Evolutionary conservation across 2,888 invertebrate genomes (phyloP).

Genomic region (Ennomos erosarius): DNA sequence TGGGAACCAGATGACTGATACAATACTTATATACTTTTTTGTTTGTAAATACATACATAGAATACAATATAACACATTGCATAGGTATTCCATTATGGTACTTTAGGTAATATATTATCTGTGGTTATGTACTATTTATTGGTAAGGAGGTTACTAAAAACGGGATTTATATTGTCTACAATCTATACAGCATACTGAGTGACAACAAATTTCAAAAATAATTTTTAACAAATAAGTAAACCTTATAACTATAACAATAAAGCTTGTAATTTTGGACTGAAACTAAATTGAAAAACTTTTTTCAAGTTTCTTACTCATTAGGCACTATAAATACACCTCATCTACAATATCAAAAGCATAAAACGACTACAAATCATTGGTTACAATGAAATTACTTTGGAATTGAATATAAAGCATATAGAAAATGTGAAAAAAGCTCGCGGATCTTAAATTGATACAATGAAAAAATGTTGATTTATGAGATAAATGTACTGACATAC

Average conservation of each 20-base stretch:
- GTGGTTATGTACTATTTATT: no score
- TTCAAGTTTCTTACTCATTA: background rate
- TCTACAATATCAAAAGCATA: conserved; percentile 2
- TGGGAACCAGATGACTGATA: no score
- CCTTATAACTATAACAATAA: conserved; percentile 16
- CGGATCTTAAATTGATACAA: background rate
- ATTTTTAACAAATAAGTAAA: conserved; percentile 3
- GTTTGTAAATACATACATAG: no score
- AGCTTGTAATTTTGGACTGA: conserved; percentile 21
- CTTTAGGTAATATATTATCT: no score
- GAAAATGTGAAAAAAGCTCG: background rate
- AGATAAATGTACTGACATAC: background rate
- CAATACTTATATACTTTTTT: no score
- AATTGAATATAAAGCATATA: background rate
- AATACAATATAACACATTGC: no score
- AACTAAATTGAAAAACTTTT: conserved; percentile 12
- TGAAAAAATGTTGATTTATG: background rate
- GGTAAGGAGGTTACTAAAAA: no score
- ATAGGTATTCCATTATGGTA: no score
- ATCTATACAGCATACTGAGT: background rate
- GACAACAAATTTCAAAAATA: conserved; percentile 2
- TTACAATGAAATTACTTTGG: background rate
- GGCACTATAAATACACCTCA: conserved; percentile 4
- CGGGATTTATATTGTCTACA: no score
- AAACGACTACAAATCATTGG: background rate